These are phyloP conservation scores for Anoplolepis gracilipes DNA, from an alignment of 1,140 invertebrate genomes.

Conservation along the genomic window DNA sequence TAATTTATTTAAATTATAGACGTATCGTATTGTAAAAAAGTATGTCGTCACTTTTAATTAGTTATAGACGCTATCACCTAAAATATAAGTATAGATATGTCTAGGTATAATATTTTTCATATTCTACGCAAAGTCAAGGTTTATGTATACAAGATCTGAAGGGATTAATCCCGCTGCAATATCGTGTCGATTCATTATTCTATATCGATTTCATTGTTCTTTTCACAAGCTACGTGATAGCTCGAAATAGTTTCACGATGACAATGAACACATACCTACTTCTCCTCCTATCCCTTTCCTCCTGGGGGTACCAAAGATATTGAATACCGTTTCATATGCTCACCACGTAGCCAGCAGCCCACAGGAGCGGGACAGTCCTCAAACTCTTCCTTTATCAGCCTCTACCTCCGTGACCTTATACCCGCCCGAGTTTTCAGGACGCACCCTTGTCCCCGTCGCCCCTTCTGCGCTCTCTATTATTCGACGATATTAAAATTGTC, in stretches of 20 bases:
- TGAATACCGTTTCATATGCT: constrained; percentile 84
- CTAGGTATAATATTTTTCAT: no score
- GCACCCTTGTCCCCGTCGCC: not conserved
- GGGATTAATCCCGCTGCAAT: constrained; percentile 36
- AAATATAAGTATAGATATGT: no score
- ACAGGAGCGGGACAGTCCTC: constrained; percentile 58
- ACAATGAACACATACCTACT: constrained; percentile 79
- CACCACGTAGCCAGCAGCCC: constrained; percentile 79
- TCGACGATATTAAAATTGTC: constrained; percentile 83
- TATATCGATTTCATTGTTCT: constrained; percentile 56
- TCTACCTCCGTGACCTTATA: constrained; percentile 76
- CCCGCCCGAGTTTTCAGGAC: constrained; percentile 61
- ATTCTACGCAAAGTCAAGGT: no score
- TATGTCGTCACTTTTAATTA: no score
- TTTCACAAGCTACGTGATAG: constrained; percentile 77
- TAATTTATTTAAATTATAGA: not conserved
- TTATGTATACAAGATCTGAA: no score
- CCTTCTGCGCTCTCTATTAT: constrained; percentile 73
- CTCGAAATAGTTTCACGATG: constrained; percentile 80
- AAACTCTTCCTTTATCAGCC: constrained; percentile 32
- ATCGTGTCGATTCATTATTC: constrained; percentile 27
- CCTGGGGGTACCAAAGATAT: constrained; percentile 77
- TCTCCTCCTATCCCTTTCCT: constrained; percentile 49
- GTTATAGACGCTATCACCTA: no score
- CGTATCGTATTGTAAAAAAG: no score